phyloP scores from a whole-genome alignment of 2,888 invertebrate genomes.

The Mesopsocus fuscifrons region DNA sequence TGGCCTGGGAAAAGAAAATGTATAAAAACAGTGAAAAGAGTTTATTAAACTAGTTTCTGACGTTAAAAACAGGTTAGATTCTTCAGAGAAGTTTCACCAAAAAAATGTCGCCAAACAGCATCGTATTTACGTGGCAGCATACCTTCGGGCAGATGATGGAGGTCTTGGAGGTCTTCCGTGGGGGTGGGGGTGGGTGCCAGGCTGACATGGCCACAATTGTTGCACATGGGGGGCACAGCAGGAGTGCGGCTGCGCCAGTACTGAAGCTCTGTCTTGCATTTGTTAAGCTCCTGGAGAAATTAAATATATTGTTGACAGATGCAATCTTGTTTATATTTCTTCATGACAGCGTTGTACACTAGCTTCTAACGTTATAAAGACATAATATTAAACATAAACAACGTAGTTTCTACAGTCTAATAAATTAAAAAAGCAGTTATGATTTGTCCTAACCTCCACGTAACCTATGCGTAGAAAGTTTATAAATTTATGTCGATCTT shows the following conservation, averaged over 20 bases:
- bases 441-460: too few species aligned
- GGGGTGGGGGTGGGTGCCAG: conserved; percentile 28
- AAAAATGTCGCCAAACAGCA: conserved; percentile 28
- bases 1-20: neutral
- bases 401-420: too few species aligned
- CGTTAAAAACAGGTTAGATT: neutral
- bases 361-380: too few species aligned
- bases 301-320: conserved; percentile 15
- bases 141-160: too few species aligned
- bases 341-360: too few species aligned
- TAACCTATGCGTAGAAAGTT: too few species aligned
- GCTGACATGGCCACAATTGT: conserved; percentile 44
- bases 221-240: conserved; percentile 50
- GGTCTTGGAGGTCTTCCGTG: conserved; percentile 38
- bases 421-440: too few species aligned
- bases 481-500: too few species aligned
- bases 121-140: too few species aligned
- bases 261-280: conserved; percentile 79
- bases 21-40: too few species aligned
- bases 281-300: conserved; percentile 74
- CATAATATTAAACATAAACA: too few species aligned
- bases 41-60: neutral
- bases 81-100: neutral
- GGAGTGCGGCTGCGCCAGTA: conserved; percentile 82
- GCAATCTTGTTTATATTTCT: too few species aligned